Evolutionary conservation across 2,888 invertebrate species (phyloP), one percentile per base, ranked within the genome.

Genomic region (Lasioglossum marginatum): DNA sequence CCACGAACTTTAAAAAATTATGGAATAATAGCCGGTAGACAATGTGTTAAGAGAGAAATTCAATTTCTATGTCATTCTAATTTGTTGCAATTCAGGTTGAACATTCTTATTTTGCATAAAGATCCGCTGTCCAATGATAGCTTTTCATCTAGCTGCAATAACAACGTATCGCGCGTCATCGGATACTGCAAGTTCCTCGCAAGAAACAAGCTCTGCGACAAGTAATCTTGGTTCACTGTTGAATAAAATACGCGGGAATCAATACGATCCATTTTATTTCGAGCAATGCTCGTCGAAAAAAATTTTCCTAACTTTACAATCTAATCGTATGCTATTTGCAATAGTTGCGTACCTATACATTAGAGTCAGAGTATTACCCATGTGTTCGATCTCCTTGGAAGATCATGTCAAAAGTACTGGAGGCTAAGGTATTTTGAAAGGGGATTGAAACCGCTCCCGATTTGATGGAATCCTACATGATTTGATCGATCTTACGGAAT

Each of bases 321-420:
- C 60, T 66, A 77, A 37, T 37, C 48, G 23, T 16, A 31, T n/a
- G 23, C 57, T 81, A 70, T 10, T 23, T 1, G 37, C 23, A 37
- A 68, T 4, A 37, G n/a, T 27, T 19, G 16, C 63, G 43, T 63
- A 37, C 3, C 5, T 16, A 12, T 57, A 19, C 10, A 23, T 68
- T 37, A 40, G n/a, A 60, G 68, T 81, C 12, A 57, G 80, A 80
- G 79, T 82, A 86, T 86, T 78, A 73, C 74, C 19, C n/a, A 40
- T n/a, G 31, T 40, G 31, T 27, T 40, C 23, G 37, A 66, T 68
- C 34, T 68, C 34, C n/a, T 68, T 16, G 34, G 34, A 34, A 66
- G 45, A 66, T 77, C 68, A 19, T n/a, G n/a, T 72, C 27, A 31
- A 72, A 8, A 45, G 45, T 19, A 8, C 34, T 66, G 23, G 23